A percentile compares a stretch with the other conserved stretches of the same genome.
These are phyloP conservation scores for Pandemis cinnamomeana DNA, from an alignment of 2,888 invertebrate species.

Conservation along the genomic window DNA sequence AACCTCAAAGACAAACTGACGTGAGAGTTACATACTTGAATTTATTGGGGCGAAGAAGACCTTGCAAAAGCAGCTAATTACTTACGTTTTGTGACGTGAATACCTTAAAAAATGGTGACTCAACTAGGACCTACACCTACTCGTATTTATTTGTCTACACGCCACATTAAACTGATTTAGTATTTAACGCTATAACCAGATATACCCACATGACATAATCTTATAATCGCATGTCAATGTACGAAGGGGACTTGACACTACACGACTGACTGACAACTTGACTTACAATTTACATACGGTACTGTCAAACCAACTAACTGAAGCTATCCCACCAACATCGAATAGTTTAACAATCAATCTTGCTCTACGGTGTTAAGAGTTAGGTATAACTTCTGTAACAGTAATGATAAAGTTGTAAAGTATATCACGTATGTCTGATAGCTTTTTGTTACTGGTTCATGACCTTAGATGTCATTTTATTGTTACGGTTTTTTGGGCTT, in stretches of 20 bases:
- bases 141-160: too few species aligned
- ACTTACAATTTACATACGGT: constrained; percentile 35
- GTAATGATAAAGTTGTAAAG: constrained; percentile 7
- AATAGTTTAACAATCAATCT: neutral
- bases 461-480: constrained; percentile 35
- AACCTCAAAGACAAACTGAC: neutral
- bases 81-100: neutral
- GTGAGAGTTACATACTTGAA: neutral
- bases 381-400: neutral
- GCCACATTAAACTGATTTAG: neutral
- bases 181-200: constrained; percentile 12
- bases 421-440: constrained; percentile 28
- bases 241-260: constrained; percentile 33
- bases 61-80: neutral
- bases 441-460: constrained; percentile 24
- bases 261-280: constrained; percentile 33
- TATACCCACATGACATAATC: constrained; percentile 31
- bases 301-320: constrained; percentile 9
- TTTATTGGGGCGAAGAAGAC: neutral
- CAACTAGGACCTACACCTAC: too few species aligned
- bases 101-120: too few species aligned
- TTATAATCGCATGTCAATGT: constrained; percentile 32
- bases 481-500: constrained; percentile 34
- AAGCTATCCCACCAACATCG: neutral
- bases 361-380: neutral